These are phyloP conservation scores for Hypena proboscidalis DNA, from an alignment of 2,888 invertebrate genomes.

Conservation along the genomic window DNA sequence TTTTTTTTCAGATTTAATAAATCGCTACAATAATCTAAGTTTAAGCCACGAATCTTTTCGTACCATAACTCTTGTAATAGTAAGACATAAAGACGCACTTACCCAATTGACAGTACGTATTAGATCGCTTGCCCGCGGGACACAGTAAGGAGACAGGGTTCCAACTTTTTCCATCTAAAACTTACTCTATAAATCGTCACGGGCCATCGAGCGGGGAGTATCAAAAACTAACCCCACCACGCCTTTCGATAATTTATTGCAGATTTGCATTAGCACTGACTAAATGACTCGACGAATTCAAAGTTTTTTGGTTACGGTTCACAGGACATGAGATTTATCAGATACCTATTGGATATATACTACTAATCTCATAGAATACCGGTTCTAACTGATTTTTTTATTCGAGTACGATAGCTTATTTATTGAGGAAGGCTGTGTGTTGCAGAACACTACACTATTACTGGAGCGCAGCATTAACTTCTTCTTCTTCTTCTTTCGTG, in stretches of 20 bases:
- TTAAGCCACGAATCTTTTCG: no score
- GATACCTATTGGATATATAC: not conserved
- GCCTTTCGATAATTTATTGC: constrained; percentile 77
- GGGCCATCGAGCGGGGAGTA: constrained; percentile 59
- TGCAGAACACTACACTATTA: no score
- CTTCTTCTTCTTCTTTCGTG: no score
- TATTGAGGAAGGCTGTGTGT: no score
- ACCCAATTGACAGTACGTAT: constrained; percentile 53
- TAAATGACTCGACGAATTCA: constrained; percentile 57
- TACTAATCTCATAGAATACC: no score
- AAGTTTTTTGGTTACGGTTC: constrained; percentile 47
- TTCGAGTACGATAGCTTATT: no score
- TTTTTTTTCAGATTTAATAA: no score
- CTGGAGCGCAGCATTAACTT: no score
- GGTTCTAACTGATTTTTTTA: no score
- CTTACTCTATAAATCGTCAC: constrained; percentile 80
- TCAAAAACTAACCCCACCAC: constrained; percentile 47
- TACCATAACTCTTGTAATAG: constrained; percentile 11
- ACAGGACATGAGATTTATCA: constrained; percentile 34
- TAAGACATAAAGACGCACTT: constrained; percentile 46
- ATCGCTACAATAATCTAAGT: no score
- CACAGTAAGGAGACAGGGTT: constrained; percentile 60
- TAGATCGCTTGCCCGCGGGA: constrained; percentile 50
- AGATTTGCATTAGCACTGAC: constrained; percentile 74
- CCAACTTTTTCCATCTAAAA: constrained; percentile 82